Percentiles rank a stretch among this genome's conserved stretches.
These are phyloP conservation scores for Lutraria lutraria DNA, from an alignment of 2,888 invertebrate genomes.

Conservation along the genomic window DNA sequence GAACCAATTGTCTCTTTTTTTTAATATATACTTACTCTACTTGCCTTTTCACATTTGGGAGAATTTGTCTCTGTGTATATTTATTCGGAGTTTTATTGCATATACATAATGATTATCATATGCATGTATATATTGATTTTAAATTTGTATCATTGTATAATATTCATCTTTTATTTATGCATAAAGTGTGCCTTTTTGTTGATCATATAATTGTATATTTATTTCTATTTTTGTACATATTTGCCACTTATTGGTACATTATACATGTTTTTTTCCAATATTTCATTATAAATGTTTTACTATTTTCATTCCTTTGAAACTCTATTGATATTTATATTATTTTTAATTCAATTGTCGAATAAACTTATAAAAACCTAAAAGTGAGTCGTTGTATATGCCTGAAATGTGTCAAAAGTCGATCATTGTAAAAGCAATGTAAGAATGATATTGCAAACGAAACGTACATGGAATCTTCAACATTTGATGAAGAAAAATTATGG, in stretches of 20 bases:
- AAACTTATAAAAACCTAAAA: neutral
- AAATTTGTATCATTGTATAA: constrained; percentile 9
- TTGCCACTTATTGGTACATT: neutral
- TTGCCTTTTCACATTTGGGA: constrained; percentile 4
- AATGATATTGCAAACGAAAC: too few relatives aligned
- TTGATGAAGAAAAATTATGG: too few relatives aligned
- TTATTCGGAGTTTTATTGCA: constrained; percentile 2
- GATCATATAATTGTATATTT: neutral
- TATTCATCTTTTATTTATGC: constrained; percentile 18
- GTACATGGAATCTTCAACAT: too few relatives aligned
- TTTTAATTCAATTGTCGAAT: constrained; percentile 10
- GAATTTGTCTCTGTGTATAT: constrained; percentile 11
- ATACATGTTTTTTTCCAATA: neutral
- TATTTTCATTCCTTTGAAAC: constrained; percentile 11
- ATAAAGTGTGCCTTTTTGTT: constrained; percentile 3
- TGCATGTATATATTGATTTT: neutral
- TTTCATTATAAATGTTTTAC: neutral
- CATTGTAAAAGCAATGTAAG: too few relatives aligned
- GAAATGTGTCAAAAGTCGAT: too few relatives aligned
- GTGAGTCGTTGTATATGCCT: too few relatives aligned
- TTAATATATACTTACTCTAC: neutral
- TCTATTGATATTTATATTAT: constrained; percentile 14
- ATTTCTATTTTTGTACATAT: neutral
- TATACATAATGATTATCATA: neutral
- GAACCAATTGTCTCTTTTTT: too few relatives aligned